Conservation (phyloP, 1,140 invertebrate genomes). For the Oedothorax gibbosus region DNA sequence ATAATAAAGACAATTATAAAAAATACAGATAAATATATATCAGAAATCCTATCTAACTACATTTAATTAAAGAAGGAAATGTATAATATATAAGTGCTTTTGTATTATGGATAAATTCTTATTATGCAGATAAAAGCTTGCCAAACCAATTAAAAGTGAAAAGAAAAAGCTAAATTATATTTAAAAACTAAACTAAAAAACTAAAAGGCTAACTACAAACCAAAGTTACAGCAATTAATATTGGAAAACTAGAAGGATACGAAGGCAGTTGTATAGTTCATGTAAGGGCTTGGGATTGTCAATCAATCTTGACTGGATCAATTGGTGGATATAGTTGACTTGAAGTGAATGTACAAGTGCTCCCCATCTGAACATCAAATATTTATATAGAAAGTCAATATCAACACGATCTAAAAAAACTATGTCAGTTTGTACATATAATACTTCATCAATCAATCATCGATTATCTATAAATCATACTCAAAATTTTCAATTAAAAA, state of each 20-base stretch:
- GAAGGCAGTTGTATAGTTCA: slow-evolving; percentile 88
- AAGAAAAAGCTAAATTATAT: background rate
- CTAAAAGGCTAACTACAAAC: background rate
- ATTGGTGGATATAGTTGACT: slow-evolving; percentile 91
- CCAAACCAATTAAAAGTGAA: background rate
- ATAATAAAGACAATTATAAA: too few species aligned
- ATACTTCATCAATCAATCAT: too few species aligned
- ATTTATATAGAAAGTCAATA: background rate
- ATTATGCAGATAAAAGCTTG: background rate
- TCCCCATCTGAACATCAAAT: slow-evolving; percentile 80
- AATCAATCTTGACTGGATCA: slow-evolving; percentile 87
- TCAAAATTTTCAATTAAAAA: too few species aligned
- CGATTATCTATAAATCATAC: too few species aligned
- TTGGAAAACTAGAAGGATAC: slow-evolving; percentile 67
- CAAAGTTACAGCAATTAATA: background rate
- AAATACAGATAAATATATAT: too few species aligned
- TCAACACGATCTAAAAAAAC: background rate
- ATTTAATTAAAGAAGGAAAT: too few species aligned
- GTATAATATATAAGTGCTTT: too few species aligned
- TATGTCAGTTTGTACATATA: background rate
- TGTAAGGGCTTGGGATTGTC: slow-evolving; percentile 84
- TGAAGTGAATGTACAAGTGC: slow-evolving; percentile 92
- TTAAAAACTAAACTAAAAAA: too few species aligned
- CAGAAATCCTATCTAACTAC: too few species aligned
- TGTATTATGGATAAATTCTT: background rate